Conservation (phyloP, 37 sponge, comb jelly and placozoan species). For the Hexactinellida sp. region DNA sequence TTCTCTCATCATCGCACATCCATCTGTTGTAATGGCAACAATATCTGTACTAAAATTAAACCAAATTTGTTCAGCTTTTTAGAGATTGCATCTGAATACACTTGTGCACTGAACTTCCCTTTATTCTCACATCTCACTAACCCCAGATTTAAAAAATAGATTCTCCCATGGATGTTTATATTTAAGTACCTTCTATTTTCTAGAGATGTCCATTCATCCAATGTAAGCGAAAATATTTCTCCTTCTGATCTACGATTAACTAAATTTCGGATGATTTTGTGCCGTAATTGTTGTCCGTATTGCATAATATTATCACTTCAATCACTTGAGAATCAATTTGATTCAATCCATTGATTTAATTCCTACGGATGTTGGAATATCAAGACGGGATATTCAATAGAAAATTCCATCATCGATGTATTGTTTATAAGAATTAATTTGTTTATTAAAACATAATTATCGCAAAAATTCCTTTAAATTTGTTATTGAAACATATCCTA, state of each 20-base stretch:
- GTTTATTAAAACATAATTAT: too few relatives aligned
- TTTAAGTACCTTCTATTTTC: neutral
- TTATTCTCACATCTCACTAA: neutral
- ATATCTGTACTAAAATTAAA: neutral
- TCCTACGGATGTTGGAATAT: too few relatives aligned
- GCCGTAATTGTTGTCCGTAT: neutral
- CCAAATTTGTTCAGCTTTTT: neutral
- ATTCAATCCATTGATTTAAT: too few relatives aligned
- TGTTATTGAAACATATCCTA: too few relatives aligned
- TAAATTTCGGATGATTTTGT: neutral
- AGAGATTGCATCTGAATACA: neutral
- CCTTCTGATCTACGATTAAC: neutral
- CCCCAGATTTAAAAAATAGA: neutral
- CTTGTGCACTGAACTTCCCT: neutral
- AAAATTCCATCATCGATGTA: too few relatives aligned
- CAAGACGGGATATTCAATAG: too few relatives aligned
- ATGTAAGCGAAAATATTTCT: neutral
- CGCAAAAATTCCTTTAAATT: too few relatives aligned
- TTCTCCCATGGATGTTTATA: neutral
- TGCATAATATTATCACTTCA: too few relatives aligned
- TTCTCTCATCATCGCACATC: slow-evolving; percentile 6
- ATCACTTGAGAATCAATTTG: too few relatives aligned
- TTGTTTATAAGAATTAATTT: too few relatives aligned
- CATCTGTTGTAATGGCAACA: slow-evolving; percentile 9
- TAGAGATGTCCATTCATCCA: neutral